Percentiles rank a stretch among this genome's conserved stretches.
These are phyloP conservation scores for Pteruthius melanotis DNA, from an alignment of 2,113 vertebrate species.

Conservation along the genomic window DNA sequence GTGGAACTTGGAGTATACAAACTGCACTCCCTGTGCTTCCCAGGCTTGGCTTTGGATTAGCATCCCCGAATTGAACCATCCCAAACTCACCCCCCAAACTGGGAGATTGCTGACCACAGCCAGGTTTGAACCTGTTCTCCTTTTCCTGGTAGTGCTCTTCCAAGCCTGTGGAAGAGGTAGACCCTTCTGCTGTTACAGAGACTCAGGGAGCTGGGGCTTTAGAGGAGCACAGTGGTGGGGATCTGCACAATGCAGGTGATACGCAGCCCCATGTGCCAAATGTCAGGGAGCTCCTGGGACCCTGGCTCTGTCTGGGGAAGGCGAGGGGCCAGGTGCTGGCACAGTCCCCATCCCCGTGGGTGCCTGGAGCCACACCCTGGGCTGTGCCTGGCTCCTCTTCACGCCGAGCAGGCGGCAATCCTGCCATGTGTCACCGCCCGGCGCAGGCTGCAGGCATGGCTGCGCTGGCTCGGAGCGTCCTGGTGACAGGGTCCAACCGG, in stretches of 20 bases:
- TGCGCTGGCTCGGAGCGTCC: background rate
- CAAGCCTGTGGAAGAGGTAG: background rate
- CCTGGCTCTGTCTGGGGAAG: background rate
- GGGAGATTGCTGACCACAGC: background rate
- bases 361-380: background rate
- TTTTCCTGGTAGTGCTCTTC: background rate
- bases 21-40: background rate
- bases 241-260: background rate
- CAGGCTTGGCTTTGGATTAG: background rate
- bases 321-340: background rate
- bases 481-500: constrained; percentile 48
- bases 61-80: background rate
- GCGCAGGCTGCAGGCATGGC: background rate
- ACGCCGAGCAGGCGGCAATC: background rate
- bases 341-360: background rate
- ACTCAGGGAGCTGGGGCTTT: background rate
- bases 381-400: background rate
- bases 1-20: background rate
- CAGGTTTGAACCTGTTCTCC: background rate
- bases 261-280: rapidly evolving
- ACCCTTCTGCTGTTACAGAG: background rate
- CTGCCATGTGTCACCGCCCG: background rate
- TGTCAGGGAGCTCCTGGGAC: background rate
- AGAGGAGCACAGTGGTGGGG: background rate
- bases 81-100: background rate